Base-by-base conservation (phyloP, 2,797 vertebrate species). In the Cossypha heuglini region DNA sequence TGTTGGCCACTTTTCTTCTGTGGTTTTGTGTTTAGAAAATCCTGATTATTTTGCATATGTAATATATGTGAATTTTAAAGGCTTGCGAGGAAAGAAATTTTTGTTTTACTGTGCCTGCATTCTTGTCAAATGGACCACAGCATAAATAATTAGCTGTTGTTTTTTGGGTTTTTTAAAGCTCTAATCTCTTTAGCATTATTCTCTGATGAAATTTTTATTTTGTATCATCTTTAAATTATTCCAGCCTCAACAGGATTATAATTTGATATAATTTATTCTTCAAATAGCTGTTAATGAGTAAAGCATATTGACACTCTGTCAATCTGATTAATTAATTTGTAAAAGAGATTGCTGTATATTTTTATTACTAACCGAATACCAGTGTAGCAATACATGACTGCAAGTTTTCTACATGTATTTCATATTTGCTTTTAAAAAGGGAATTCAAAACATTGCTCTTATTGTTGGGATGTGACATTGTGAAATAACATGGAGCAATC, bases 71-170 rank as follows among this genome's bases (percentile, higher is more conserved):
- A 79, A 52, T 77, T 86, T 57, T 76, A 76, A 82, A 46, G 24
- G 9, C n/a, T 63, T 33, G 2, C 8, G 33, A 51, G 9, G 14
- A 59, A 68, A 72, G 1, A 72, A 67, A 21, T 67, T 1, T 12
- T 10, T 66, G 7, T 86, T 58, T 73, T 31, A 22, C 13, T 49
- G 15, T 83, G 24, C 13, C 33, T 31, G 3, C 8, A 6, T 69
- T 71, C 28, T 71, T 71, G 3, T 68, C 0, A 0, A 46, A 31
- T 16, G 25, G 21, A 38, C 15, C 6, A 33, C 11, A 51, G 9
- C 5, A 5, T 31, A 69, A 8, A 4, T 62, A 62, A 69, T 73
- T 58, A 66, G 1, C 18, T 43, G 3, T 3, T 35, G 29, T 5
- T 1, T 40, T 33, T 29, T 35, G 20, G 9, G 12, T 29, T 62